These are phyloP conservation scores for Bimastos eiseni DNA, from an alignment of 2,888 invertebrate species.

Conservation along the genomic window DNA sequence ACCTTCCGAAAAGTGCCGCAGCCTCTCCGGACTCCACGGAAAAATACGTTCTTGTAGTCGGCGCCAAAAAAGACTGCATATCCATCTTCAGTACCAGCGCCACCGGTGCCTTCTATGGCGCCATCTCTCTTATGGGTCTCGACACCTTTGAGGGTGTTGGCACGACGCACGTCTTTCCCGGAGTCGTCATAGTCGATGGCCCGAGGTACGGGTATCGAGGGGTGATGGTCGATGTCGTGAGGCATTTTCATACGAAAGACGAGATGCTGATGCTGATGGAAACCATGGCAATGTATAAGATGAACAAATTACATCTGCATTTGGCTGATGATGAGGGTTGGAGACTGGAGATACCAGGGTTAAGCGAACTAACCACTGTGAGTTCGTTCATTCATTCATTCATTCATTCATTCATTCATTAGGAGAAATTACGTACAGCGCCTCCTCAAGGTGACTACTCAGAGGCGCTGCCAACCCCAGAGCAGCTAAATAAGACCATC, in stretches of 20 bases:
- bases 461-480: no score
- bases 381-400: no score
- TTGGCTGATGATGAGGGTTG: conserved; percentile 60
- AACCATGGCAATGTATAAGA: conserved; percentile 56
- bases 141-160: neutral
- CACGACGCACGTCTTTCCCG: neutral
- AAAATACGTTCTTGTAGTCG: conserved; percentile 29
- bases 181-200: conserved; percentile 34
- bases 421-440: no score
- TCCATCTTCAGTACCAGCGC: conserved; percentile 35
- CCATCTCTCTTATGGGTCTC: conserved; percentile 35
- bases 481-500: no score
- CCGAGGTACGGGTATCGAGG: conserved; percentile 54
- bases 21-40: neutral
- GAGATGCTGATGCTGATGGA: conserved; percentile 48
- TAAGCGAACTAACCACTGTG: conserved; percentile 56
- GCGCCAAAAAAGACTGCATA: conserved; percentile 37
- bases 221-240: conserved; percentile 55
- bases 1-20: neutral
- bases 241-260: conserved; percentile 51
- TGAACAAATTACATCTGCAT: conserved; percentile 59
- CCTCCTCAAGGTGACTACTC: no score
- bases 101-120: conserved; percentile 42
- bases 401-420: no score
- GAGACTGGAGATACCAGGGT: conserved; percentile 57